Conservation (phyloP, 2,113 vertebrate species). For the Dasyprocta punctata region DNA sequence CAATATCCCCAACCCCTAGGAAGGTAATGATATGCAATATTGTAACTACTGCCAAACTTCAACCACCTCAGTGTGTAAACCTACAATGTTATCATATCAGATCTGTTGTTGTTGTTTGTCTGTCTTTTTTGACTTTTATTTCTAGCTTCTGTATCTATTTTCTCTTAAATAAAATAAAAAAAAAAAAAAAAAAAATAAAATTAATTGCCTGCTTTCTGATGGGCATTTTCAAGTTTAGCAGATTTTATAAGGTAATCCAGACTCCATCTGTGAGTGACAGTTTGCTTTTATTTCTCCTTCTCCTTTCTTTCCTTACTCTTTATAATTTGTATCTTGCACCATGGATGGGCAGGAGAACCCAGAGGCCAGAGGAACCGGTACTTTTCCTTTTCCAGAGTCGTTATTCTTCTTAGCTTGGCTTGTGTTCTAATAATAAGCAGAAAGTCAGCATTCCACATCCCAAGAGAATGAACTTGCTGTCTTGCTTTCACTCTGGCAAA, state of each 20-base stretch:
- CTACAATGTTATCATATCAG: too few species aligned
- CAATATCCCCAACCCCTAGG: too few species aligned
- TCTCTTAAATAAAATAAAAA: too few species aligned
- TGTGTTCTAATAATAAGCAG: neutral
- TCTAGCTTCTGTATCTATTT: too few species aligned
- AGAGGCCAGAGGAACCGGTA: neutral
- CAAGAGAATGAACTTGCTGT: neutral
- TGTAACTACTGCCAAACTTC: too few species aligned
- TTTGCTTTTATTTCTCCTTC: neutral
- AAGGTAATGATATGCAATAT: too few species aligned
- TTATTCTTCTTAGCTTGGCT: conserved; percentile 15
- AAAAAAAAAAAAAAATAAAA: too few species aligned
- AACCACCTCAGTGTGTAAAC: too few species aligned
- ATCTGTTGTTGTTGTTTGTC: too few species aligned
- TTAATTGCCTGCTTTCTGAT: conserved; percentile 76
- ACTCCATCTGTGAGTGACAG: neutral
- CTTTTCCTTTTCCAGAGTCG: neutral
- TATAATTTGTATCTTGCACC: neutral
- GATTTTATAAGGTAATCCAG: conserved; percentile 71
- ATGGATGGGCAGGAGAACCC: neutral
- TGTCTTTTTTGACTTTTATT: too few species aligned
- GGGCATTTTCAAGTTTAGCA: conserved; percentile 64
- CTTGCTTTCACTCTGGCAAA: neutral
- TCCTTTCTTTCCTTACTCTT: neutral
- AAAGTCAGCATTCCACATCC: neutral